Conservation (phyloP, 1,140 invertebrate species). For the Neodiprion fabricii region DNA sequence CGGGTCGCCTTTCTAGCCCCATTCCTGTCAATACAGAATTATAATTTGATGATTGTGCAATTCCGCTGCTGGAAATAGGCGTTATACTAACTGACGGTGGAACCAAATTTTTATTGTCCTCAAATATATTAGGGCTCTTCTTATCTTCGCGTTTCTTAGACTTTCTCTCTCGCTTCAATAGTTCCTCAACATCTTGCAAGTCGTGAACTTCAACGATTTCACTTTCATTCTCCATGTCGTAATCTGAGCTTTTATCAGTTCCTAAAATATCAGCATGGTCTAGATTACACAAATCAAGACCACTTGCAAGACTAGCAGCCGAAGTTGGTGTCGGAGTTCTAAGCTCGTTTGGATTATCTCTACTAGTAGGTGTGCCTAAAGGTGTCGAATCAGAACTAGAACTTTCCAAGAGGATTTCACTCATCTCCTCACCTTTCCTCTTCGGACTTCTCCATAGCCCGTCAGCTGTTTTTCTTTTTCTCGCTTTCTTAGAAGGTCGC, state of each 20-base stretch:
- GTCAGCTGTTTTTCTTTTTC: conserved; percentile 61
- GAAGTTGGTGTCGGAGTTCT: conserved; percentile 65
- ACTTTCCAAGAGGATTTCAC: conserved; percentile 66
- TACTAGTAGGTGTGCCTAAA: conserved; percentile 62
- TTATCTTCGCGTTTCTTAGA: conserved; percentile 56
- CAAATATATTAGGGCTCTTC: conserved; percentile 60
- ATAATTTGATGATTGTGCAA: conserved; percentile 60
- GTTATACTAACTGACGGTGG: conserved; percentile 82
- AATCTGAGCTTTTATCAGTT: conserved; percentile 63
- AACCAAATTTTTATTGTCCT: conserved; percentile 68
- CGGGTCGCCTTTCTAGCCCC: conserved; percentile 72
- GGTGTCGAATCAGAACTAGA: conserved; percentile 73
- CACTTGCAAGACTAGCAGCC: conserved; percentile 65
- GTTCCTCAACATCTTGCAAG: conserved; percentile 65
- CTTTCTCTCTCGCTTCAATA: conserved; percentile 61
- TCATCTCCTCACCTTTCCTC: conserved; percentile 57
- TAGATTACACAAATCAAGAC: conserved; percentile 69
- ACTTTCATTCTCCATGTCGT: conserved; percentile 65
- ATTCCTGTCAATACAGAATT: conserved; percentile 69
- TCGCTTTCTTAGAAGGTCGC: conserved; percentile 49
- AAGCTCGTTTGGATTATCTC: conserved; percentile 62
- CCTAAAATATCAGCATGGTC: conserved; percentile 66
- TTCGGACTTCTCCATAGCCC: conserved; percentile 64
- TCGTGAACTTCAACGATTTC: conserved; percentile 63
- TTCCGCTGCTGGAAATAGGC: conserved; percentile 65